A percentile compares a stretch with the other conserved stretches of the same genome.
Evolutionary conservation across 2,888 invertebrate genomes (phyloP).

Genomic region (Mycogona germanica): DNA sequence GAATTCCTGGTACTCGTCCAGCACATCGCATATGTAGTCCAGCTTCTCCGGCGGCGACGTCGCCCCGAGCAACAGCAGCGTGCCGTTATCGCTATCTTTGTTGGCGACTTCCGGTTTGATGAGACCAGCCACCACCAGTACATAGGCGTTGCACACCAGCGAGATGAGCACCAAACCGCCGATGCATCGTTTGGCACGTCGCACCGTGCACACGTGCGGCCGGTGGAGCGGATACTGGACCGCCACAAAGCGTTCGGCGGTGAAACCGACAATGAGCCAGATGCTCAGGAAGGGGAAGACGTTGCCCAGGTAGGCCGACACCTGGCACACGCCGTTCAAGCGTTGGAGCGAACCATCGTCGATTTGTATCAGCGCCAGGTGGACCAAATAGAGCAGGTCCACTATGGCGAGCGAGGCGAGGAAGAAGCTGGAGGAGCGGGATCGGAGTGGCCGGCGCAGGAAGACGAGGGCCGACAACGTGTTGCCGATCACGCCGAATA

Average conservation of each 20-base stretch:
- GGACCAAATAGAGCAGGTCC: conserved; percentile 58
- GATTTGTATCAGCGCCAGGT: too few species aligned
- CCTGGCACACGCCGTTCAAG: too few species aligned
- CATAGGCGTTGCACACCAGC: conserved; percentile 10
- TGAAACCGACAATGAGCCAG: conserved; percentile 77
- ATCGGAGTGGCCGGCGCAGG: conserved; percentile 53
- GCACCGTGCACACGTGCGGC: conserved; percentile 19
- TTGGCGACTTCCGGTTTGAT: background rate
- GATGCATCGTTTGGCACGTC: conserved; percentile 16
- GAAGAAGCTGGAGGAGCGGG: conserved; percentile 63
- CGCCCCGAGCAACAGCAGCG: too few species aligned
- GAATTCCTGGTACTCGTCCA: conserved; percentile 10
- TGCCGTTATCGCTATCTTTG: too few species aligned
- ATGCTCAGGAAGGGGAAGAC: conserved; percentile 63
- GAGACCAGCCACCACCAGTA: conserved; percentile 11
- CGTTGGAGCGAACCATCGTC: too few species aligned
- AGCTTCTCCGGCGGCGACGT: too few species aligned
- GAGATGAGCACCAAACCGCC: conserved; percentile 11
- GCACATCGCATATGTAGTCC: background rate
- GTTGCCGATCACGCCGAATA: conserved; percentile 60
- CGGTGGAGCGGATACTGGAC: conserved; percentile 57
- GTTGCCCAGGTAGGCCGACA: conserved; percentile 56
- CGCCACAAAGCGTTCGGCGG: conserved; percentile 69
- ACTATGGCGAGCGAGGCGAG: conserved; percentile 61
- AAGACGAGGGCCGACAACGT: conserved; percentile 59